Percentiles rank a stretch among this genome's conserved stretches.
These are phyloP conservation scores for Arrhopalites spinosus DNA, from an alignment of 2,888 invertebrate genomes.

Conservation along the genomic window DNA sequence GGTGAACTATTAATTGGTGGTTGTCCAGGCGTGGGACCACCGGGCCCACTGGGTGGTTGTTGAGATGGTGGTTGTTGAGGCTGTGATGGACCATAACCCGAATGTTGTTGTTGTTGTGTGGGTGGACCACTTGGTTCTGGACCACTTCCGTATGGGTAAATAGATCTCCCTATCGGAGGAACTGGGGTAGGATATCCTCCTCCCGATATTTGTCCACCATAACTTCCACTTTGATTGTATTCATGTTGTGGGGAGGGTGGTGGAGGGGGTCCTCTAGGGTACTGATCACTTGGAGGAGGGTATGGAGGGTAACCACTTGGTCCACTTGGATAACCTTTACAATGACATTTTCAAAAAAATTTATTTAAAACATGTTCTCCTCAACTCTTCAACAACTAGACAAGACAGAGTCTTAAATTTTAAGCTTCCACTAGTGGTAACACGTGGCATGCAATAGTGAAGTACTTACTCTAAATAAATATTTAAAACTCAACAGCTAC, in stretches of 20 bases:
- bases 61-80: constrained; percentile 50
- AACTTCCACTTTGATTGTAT: constrained; percentile 58
- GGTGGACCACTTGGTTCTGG: constrained; percentile 16
- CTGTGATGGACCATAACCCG: constrained; percentile 51
- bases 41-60: constrained; percentile 44
- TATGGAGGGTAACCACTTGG: constrained; percentile 59
- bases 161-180: constrained; percentile 57
- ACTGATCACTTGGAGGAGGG: constrained; percentile 58
- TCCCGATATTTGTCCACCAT: constrained; percentile 34
- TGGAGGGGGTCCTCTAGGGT: constrained; percentile 60
- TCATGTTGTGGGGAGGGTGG: constrained; percentile 57
- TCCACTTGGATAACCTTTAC: constrained; percentile 61
- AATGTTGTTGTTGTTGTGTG: constrained; percentile 57
- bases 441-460: no score
- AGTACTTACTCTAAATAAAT: no score
- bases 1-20: constrained; percentile 39
- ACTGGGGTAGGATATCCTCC: constrained; percentile 59
- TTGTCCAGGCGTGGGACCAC: constrained; percentile 37
- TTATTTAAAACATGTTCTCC: no score
- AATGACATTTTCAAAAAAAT: no score
- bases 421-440: no score
- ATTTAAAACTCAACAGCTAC: no score
- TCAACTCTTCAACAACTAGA: no score
- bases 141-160: constrained; percentile 57
- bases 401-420: no score